These are phyloP conservation scores for Oreotragus oreotragus DNA, from an alignment of 2,113 vertebrate genomes.

Conservation along the genomic window DNA sequence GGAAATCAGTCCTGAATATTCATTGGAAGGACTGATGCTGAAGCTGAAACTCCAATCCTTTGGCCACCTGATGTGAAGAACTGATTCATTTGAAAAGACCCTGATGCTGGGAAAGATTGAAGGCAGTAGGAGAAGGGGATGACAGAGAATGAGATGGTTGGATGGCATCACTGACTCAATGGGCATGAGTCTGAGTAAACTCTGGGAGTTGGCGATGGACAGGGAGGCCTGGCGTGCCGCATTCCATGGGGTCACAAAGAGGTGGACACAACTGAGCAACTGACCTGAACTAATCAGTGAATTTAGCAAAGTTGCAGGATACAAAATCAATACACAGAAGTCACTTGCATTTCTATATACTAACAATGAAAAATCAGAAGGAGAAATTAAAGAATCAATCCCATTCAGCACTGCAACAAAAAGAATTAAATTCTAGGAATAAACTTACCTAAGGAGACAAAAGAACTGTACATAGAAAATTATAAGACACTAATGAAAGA, in stretches of 20 bases:
- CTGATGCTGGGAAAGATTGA: too few relatives aligned
- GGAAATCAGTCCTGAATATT: not conserved
- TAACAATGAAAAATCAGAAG: not conserved
- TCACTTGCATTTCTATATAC: not conserved
- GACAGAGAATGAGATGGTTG: too few relatives aligned
- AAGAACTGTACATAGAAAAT: not conserved
- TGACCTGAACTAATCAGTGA: not conserved
- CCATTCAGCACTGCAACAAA: not conserved
- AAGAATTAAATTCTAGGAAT: not conserved
- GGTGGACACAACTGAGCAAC: not conserved
- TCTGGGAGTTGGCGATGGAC: not conserved
- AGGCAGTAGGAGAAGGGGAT: too few relatives aligned
- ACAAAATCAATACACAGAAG: not conserved
- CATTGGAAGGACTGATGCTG: not conserved
- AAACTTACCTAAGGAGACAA: not conserved
- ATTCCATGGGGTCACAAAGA: fast-evolving
- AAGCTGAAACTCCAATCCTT: not conserved
- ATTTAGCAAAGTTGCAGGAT: not conserved
- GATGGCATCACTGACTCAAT: too few relatives aligned
- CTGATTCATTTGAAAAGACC: not conserved
- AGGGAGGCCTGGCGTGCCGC: not conserved
- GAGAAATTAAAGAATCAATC: not conserved
- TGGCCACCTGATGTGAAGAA: not conserved
- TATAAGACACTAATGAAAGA: not conserved
- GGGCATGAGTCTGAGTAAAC: not conserved